Base-by-base conservation (phyloP, 2,797 vertebrate genomes). In the Limnodromus scolopaceus region DNA sequence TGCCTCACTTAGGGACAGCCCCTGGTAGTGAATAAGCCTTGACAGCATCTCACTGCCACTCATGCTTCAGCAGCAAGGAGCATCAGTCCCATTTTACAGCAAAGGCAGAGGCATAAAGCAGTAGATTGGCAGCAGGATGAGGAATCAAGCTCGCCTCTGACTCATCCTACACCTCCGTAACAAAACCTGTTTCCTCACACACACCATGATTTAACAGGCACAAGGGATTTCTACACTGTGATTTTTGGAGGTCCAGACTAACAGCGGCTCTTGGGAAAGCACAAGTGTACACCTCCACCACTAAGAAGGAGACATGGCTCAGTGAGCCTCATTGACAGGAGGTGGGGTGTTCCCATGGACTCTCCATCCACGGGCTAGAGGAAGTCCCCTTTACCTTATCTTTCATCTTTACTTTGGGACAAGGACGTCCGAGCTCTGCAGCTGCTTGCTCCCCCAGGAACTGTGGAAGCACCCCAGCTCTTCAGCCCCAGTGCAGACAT, bases 401-500 rank as follows among this genome's bases (percentile, higher is more conserved):
- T 72, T 87, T 79, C 16, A 34, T 15, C 18, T 9, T n/a, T 51
- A 6, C 15, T 30, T 64, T 18, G 65, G 16, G 30, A 36, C 16
- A 54, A 74, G 25, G 8, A 64, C 5, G 4, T 19, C 19, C 27
- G 27, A 71, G 27, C 10, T 68, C n/a, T 68, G 27, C n/a, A 64
- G 45, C 27, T 43, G n/a, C 45, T 64, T 57, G 7, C 36, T 6
- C 22, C 28, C 4, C 13, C 7, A 4, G 8, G 22, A 19, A 45
- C 49, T 45, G 19, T 1, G 11, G 18, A 61, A 57, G 51, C 45
- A 90, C 3, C 9, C 11, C 54, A 84, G 41, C 11, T 76, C 39
- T 74, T 63, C 4, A 0, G 24, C 46, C 12, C 43, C 43, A 43
- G 9, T 8, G 16, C 8, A 1, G 13, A 57, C 4, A 2, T 1